phyloP scores from a whole-genome alignment of 2,888 invertebrate species.

The Pimpla rufipes region DNA sequence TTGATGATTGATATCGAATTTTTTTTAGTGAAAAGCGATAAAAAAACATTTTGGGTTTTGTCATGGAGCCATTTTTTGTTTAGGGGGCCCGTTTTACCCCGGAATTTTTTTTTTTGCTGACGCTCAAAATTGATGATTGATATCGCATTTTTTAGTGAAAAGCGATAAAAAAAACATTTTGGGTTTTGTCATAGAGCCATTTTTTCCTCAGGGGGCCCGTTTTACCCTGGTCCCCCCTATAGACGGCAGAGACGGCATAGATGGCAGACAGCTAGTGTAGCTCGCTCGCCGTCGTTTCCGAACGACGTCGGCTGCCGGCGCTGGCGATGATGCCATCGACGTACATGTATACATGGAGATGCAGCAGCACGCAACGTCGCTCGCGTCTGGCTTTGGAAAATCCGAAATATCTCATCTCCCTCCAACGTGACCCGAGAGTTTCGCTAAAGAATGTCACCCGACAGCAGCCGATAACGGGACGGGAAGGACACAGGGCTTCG shows the following conservation, averaged over 20 bases:
- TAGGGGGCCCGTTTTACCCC: too few species aligned
- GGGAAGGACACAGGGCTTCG: slow-evolving; percentile 50
- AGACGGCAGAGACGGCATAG: not conserved
- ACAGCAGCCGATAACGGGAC: slow-evolving; percentile 60
- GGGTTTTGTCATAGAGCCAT: too few species aligned
- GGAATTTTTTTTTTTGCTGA: too few species aligned
- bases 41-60: too few species aligned
- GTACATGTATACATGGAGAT: slow-evolving; percentile 38
- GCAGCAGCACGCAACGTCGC: slow-evolving; percentile 24
- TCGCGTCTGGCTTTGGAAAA: slow-evolving; percentile 27
- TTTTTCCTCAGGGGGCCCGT: too few species aligned
- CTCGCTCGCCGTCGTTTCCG: slow-evolving; percentile 55
- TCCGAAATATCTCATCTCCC: slow-evolving; percentile 33
- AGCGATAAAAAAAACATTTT: too few species aligned
- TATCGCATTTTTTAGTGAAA: too few species aligned
- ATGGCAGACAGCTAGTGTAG: slow-evolving; percentile 30
- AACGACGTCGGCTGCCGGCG: slow-evolving; percentile 62
- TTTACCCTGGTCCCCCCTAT: too few species aligned
- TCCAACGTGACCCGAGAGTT: slow-evolving; percentile 56
- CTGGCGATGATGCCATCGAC: slow-evolving; percentile 51
- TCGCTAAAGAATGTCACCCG: slow-evolving; percentile 66
- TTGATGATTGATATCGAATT: too few species aligned
- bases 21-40: too few species aligned
- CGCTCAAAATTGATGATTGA: too few species aligned
- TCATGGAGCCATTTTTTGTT: too few species aligned